Evolutionary conservation across 2,888 invertebrate species (phyloP).

Genomic region (Odontothrips loti): DNA sequence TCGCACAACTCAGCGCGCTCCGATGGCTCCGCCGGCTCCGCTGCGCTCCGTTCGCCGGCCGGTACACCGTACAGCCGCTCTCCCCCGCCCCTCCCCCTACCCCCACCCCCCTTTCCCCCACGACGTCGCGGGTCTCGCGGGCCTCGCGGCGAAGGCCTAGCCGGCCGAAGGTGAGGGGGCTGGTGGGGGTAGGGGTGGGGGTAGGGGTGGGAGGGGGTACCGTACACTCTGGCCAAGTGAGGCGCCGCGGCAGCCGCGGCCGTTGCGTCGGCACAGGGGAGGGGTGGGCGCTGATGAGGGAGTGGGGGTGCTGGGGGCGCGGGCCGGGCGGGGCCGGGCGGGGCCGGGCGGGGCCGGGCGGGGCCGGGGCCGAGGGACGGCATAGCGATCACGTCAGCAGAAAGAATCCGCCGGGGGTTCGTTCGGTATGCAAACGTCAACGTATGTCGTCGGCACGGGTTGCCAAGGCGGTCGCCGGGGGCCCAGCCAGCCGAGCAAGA

Average conservation of each 20-base stretch:
- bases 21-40: slow-evolving; percentile 41
- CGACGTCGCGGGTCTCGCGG: background rate
- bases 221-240: background rate
- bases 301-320: no score
- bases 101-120: no score
- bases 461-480: no score
- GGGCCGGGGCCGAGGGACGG: no score
- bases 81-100: background rate
- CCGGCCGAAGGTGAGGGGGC: background rate
- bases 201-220: background rate
- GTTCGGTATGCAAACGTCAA: background rate
- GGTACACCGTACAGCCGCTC: slow-evolving; percentile 33
- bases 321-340: no score
- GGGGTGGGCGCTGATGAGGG: background rate
- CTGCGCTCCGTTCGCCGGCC: slow-evolving; percentile 35
- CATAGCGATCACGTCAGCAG: no score
- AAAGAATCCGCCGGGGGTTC: no score
- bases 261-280: background rate
- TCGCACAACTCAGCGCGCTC: slow-evolving; percentile 33
- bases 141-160: background rate
- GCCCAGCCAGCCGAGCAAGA: no score
- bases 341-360: no score
- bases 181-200: background rate
- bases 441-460: background rate
- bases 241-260: background rate